Base-by-base conservation (phyloP, 2,888 invertebrate species). In the Brachypalpus laphriformis region DNA sequence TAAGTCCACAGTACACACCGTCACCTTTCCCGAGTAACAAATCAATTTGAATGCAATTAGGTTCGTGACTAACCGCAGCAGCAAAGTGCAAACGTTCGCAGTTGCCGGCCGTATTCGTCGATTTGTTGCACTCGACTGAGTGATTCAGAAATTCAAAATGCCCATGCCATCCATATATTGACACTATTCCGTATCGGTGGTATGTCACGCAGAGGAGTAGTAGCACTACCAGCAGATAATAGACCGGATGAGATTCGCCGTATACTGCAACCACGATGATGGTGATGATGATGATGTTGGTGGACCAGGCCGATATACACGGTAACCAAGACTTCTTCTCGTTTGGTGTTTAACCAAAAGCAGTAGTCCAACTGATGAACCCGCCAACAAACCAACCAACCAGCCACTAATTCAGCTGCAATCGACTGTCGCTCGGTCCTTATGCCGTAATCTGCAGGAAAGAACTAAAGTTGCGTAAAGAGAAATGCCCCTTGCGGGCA, bases 381-480 rank as follows among this genome's bases (percentile, higher is more conserved):
- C 57, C 66, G 63, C 72, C 59, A 59, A n/a, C n/a, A n/a, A n/a
- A 77, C 66, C 70, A 45, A 25, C 80, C 77, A 75, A 77, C 63
- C 77, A 71, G 59, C 75, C 31, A 82, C 82, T 82, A 86, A 82
- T 75, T 82, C 77, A 78, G 47, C 82, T 78, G 82, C 82, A 86
- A 78, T 74, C 74, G 68, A 70, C 83, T 77, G 56, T 70, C 65
- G 40, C 61, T 70, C 65, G 40, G 74, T 87, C 87, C 87, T 87
- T 87, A 71, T 82, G 74, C 78, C 72, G 72, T 85, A 82, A 87
- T 87, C 87, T 86, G 82, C 87, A 77, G 82, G 80, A 70, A 87
- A 87, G 86, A 87, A 87, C 87, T 87, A 86, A 87, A 87, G 86
- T 86, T 82, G 86, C 86, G 82, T 85, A 82, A 87, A 87, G 80